Base-by-base conservation (phyloP, 2,797 vertebrate species). In the Borostomias antarcticus region DNA sequence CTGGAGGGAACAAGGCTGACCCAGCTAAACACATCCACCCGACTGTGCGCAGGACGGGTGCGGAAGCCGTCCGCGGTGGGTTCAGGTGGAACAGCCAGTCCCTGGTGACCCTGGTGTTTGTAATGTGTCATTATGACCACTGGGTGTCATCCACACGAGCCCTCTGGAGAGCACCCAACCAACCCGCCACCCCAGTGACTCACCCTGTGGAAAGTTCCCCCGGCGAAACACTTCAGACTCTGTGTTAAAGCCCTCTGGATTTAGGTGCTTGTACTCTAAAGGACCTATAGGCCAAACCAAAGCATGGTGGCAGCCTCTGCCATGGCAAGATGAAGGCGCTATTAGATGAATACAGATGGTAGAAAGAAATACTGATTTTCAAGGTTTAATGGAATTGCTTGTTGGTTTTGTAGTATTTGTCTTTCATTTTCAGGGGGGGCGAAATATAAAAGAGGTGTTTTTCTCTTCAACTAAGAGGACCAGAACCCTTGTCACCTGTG, bases 111-210 rank as follows among this genome's bases (percentile, higher is more conserved):
- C 69, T 66, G 53, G 62, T 23, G 81, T 93, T 89, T 91, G 90
- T 85, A 89, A 84, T 91, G 84, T 91, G 86, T 87, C 76, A 80
- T 73, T 80, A 75, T 84, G 82, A 85, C 90, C 91, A 91, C 89
- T 90, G 89, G 90, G 89, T 91, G 90, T 91, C 92, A 90, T 91
- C 88, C 73, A 85, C 85, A 85, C 82, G 62, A 82, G 79, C 72
- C 28, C 83, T 86, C 85, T 87, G 87, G 86, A 90, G 87, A 86
- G 83, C 80, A 82, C 84, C 87, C 84, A 89, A 85, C 82, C 83
- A 87, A 81, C 85, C 82, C 82, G 86, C 37, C 52, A 68, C 28
- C 48, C 68, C 54, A 62, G 73, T 62, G 57, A 74, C 82, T 73
- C 56, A 48, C 80, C 82, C 82, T 80, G 82, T 89, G 88, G 89